Percentiles rank a stretch among this genome's conserved stretches.
These are phyloP conservation scores for Chlorops oryzae DNA, from an alignment of 1,140 invertebrate genomes.

Conservation along the genomic window DNA sequence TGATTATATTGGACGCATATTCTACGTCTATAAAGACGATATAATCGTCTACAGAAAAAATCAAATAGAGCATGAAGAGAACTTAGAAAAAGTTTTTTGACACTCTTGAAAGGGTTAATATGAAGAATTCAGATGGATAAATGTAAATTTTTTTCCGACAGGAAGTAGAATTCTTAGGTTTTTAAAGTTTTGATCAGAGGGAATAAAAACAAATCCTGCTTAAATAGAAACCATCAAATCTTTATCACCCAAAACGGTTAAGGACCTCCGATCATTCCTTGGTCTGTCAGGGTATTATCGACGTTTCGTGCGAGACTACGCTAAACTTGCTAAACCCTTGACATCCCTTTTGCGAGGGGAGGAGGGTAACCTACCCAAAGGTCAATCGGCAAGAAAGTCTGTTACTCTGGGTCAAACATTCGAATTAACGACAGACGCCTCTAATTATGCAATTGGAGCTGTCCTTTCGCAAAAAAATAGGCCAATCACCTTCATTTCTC, in stretches of 20 bases:
- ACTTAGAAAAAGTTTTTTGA: constrained; percentile 37
- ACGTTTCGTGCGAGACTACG: no score
- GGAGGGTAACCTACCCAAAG: constrained; percentile 10
- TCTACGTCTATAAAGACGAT: constrained; percentile 3
- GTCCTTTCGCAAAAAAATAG: no score
- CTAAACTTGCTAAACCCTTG: no score
- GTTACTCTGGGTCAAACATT: background rate
- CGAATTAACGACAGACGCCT: no score
- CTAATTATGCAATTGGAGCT: no score
- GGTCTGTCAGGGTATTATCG: constrained; percentile 31
- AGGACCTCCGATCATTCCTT: constrained; percentile 17
- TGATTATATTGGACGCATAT: constrained; percentile 2
- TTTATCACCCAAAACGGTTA: constrained; percentile 13
- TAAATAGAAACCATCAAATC: constrained; percentile 11
- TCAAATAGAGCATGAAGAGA: constrained; percentile 25
- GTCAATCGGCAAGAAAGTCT: constrained; percentile 1
- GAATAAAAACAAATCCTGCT: constrained; percentile 17
- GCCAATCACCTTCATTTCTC: no score
- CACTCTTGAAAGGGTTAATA: constrained; percentile 20
- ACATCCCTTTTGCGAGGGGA: no score
- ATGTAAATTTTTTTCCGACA: constrained; percentile 26
- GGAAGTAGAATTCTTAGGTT: constrained; percentile 21
- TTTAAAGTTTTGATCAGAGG: constrained; percentile 12
- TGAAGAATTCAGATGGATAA: constrained; percentile 24
- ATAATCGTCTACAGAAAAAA: constrained; percentile 5